A percentile compares a stretch with the other conserved stretches of the same genome.
phyloP scores from a whole-genome alignment of 2,797 vertebrate species.

The Poecilia wingei region DNA sequence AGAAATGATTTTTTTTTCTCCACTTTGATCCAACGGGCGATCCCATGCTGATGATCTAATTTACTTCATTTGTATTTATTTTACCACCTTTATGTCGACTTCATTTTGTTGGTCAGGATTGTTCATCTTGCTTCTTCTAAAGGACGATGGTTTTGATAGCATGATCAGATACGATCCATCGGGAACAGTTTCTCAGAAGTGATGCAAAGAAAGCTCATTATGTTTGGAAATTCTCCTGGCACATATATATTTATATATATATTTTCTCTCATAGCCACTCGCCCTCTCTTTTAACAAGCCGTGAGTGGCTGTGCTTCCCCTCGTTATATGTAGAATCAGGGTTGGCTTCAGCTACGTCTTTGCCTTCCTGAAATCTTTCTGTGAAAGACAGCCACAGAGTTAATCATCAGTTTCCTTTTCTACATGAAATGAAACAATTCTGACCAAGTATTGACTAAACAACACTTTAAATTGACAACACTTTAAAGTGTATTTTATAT shows the following conservation, averaged over 20 bases:
- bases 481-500: constrained; percentile 84
- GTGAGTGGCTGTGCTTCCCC: constrained; percentile 48
- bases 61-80: constrained; percentile 77
- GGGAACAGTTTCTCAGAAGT: constrained; percentile 16
- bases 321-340: constrained; percentile 63
- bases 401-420: constrained; percentile 71
- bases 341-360: constrained; percentile 67
- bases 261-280: constrained; percentile 43
- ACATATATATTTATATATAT: constrained; percentile 53
- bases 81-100: constrained; percentile 38
- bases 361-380: constrained; percentile 83
- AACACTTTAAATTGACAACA: no score
- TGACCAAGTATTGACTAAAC: constrained; percentile 59
- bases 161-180: constrained; percentile 30
- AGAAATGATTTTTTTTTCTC: constrained; percentile 58
- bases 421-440: constrained; percentile 66
- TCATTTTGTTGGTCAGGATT: constrained; percentile 41
- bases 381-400: constrained; percentile 80
- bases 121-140: constrained; percentile 38
- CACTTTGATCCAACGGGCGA: constrained; percentile 63
- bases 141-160: constrained; percentile 21
- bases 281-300: constrained; percentile 40
- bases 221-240: constrained; percentile 45
- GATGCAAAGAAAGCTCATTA: not conserved
- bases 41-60: constrained; percentile 59